Evolutionary conservation across 2,113 vertebrate genomes (phyloP).

Genomic region (Cheilinus undulatus): DNA sequence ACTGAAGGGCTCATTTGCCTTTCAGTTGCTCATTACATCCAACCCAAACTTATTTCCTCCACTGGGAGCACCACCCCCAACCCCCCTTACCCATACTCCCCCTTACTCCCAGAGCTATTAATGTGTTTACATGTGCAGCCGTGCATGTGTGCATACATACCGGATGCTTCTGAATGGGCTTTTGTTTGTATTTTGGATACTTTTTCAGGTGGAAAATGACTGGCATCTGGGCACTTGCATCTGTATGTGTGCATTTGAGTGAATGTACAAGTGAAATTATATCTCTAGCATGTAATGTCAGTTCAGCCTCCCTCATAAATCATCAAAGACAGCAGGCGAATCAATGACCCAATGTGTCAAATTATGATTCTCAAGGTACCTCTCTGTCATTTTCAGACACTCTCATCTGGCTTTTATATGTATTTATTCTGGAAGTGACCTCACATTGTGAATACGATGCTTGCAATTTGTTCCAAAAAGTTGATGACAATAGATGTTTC

Average conservation of each 20-base stretch:
- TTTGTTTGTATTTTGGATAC: too few relatives aligned
- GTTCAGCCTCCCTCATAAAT: too few relatives aligned
- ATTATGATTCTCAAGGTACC: too few relatives aligned
- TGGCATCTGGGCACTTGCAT: neutral
- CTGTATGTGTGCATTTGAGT: neutral
- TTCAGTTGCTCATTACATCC: slow-evolving; percentile 76
- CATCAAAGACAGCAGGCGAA: too few relatives aligned
- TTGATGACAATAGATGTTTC: too few relatives aligned
- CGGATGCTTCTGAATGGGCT: neutral
- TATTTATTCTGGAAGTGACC: too few relatives aligned
- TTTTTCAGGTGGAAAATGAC: too few relatives aligned
- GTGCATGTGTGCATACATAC: neutral
- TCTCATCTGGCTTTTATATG: too few relatives aligned
- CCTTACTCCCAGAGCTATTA: neutral
- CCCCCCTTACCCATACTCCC: neutral
- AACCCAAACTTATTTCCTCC: slow-evolving; percentile 69
- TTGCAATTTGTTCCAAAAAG: too few relatives aligned
- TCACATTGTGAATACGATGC: too few relatives aligned
- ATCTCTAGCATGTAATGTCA: neutral
- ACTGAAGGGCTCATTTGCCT: slow-evolving; percentile 77
- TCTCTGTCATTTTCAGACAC: too few relatives aligned
- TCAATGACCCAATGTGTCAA: too few relatives aligned
- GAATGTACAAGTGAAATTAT: slow-evolving; percentile 21
- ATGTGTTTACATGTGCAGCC: slow-evolving; percentile 34
- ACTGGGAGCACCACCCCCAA: slow-evolving; percentile 26